These are phyloP conservation scores for Ophioderma brevispina DNA, from an alignment of 35 echinoderm and acorn worm species.

Conservation along the genomic window DNA sequence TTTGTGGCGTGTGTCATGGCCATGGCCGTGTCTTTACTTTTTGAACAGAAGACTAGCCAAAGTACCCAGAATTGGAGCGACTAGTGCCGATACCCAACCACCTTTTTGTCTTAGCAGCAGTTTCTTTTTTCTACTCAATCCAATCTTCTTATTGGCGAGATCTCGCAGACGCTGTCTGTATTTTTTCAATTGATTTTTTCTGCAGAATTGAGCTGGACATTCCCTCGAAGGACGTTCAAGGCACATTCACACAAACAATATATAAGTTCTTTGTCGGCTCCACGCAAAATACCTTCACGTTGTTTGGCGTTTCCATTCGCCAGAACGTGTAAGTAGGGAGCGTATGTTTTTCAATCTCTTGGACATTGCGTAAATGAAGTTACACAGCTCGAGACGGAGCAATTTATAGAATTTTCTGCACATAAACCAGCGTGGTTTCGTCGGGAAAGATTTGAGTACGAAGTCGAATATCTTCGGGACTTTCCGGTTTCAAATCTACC, in stretches of 20 bases:
- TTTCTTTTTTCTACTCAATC: constrained; percentile 1
- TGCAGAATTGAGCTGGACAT: constrained; percentile 31
- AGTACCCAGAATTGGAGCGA: constrained; percentile 9
- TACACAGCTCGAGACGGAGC: not conserved
- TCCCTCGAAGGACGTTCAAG: constrained; percentile 34
- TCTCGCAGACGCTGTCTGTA: constrained; percentile 21
- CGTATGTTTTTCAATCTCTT: constrained; percentile 26
- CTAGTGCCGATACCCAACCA: constrained; percentile 13
- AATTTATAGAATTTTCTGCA: not conserved
- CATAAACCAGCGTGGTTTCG: not conserved
- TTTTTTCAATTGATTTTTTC: not conserved
- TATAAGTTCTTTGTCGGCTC: constrained; percentile 11
- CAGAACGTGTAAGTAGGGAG: constrained; percentile 21
- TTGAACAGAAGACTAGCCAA: not conserved
- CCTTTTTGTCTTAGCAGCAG: constrained; percentile 25
- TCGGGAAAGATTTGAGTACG: not conserved
- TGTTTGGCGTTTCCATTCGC: not conserved
- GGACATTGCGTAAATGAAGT: not conserved
- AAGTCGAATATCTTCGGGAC: not conserved
- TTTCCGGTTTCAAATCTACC: constrained; percentile 59
- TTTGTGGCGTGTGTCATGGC: too few species aligned
- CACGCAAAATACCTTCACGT: constrained; percentile 5
- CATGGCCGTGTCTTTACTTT: too few species aligned
- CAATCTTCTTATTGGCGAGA: constrained; percentile 2
- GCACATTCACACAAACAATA: constrained; percentile 21